Conservation (phyloP, 1,140 invertebrate species). For the Papilio helenus region DNA sequence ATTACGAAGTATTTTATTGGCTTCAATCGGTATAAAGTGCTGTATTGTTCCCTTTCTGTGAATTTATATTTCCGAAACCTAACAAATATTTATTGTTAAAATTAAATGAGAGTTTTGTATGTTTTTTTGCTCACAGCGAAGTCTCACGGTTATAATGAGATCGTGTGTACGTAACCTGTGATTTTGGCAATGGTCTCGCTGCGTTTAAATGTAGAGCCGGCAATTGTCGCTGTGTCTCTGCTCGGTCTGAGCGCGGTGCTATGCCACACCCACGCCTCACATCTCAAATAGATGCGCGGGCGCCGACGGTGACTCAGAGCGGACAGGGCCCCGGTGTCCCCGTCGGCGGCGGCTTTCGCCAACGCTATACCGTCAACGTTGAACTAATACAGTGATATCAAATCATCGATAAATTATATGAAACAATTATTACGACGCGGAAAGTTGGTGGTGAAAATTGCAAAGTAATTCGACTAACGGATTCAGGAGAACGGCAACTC, state of each 20-base stretch:
- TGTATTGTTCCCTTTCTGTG: too few species aligned
- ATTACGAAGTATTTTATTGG: too few species aligned
- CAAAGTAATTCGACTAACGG: neutral
- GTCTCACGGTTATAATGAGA: neutral
- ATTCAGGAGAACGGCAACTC: neutral
- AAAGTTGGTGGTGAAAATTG: too few species aligned
- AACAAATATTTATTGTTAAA: too few species aligned
- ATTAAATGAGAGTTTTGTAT: too few species aligned
- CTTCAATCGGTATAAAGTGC: too few species aligned
- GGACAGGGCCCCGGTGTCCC: slow-evolving; percentile 65
- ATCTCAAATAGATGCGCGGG: slow-evolving; percentile 70
- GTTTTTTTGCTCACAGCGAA: too few species aligned
- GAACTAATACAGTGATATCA: neutral
- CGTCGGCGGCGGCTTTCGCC: slow-evolving; percentile 64
- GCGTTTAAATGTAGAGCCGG: slow-evolving; percentile 36
- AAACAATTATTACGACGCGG: neutral
- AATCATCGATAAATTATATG: neutral
- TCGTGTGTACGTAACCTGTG: neutral
- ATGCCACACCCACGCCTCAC: slow-evolving; percentile 63
- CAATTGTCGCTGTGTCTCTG: slow-evolving; percentile 46
- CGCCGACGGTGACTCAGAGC: slow-evolving; percentile 72
- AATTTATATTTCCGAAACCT: too few species aligned
- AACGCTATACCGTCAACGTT: slow-evolving; percentile 31
- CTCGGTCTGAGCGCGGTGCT: slow-evolving; percentile 53
- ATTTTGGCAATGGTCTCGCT: slow-evolving; percentile 7